Evolutionary conservation across 2,888 invertebrate species (phyloP).

Genomic region (Furcula furcula): DNA sequence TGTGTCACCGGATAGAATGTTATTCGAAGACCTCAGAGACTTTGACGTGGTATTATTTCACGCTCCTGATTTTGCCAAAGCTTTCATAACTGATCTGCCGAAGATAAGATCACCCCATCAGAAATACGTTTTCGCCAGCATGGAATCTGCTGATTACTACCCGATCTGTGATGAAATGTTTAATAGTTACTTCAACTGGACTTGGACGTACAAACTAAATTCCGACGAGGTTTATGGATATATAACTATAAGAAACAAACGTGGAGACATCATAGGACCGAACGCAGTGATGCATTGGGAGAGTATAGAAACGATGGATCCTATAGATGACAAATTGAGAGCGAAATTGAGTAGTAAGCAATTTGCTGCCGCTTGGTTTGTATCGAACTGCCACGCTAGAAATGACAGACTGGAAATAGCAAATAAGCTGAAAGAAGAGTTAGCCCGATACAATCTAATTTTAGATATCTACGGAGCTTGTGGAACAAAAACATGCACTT

Average conservation of each 20-base stretch:
- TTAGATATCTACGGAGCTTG: constrained; percentile 52
- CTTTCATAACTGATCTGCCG: constrained; percentile 15
- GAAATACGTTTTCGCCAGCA: constrained; percentile 40
- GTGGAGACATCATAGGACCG: constrained; percentile 39
- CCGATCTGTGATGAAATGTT: constrained; percentile 33
- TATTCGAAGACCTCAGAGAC: constrained; percentile 22
- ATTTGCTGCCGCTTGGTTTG: constrained; percentile 55
- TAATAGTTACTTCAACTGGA: constrained; percentile 52
- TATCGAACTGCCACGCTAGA: constrained; percentile 44
- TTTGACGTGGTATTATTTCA: constrained; percentile 44
- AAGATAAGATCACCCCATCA: constrained; percentile 29
- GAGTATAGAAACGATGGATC: constrained; percentile 36
- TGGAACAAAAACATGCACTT: constrained; percentile 37
- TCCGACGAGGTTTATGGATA: constrained; percentile 48
- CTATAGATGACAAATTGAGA: constrained; percentile 34
- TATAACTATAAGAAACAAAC: constrained; percentile 34
- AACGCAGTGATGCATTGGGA: constrained; percentile 43
- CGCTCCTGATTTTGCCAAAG: constrained; percentile 33
- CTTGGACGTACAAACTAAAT: constrained; percentile 51
- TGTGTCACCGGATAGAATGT: constrained; percentile 32
- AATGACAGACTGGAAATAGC: constrained; percentile 37
- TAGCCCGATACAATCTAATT: constrained; percentile 31
- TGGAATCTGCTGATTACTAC: constrained; percentile 46
- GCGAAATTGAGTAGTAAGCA: constrained; percentile 37
- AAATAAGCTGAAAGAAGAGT: constrained; percentile 25